Base-by-base conservation (phyloP, 2,888 invertebrate species). In the Dendrolimus houi region DNA sequence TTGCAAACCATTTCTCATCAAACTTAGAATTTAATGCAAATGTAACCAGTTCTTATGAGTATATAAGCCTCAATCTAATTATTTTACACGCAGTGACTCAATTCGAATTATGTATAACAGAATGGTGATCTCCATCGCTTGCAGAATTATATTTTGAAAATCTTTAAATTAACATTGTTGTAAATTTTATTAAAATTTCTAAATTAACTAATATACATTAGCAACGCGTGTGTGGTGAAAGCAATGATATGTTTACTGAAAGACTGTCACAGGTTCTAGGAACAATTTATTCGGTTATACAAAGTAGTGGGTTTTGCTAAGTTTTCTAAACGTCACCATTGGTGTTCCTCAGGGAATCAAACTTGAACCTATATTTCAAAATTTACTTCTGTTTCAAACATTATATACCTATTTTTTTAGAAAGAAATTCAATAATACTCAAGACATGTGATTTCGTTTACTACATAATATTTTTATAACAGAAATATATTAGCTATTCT, bases 231-330 rank as follows among this genome's bases (percentile, higher is more conserved):
- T 72, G 84, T 86, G 83, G 82, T 85, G 82, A 83, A 77, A 74
- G 75, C 74, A 66, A 79, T 80, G 78, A 75, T 81, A 82, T 81
- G 77, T 29, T 29, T 77, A 79, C 71, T 70, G 72, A 75, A 87
- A 87, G 87, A 87, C 86, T 87, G 85, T 72, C 71, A 66, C 83
- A 82, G 80, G 83, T 79, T 85, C 79, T 82, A 83, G 70, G 71
- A 69, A 65, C 68, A 54, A 55, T 56, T 55, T 47, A 55, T 53
- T n/a, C 7, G 9, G 17, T 52, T 57, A 14, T 41, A 54, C 52
- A 53, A 41, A 42, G 60, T 60, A 54, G 67, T 65, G 64, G 67
- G 65, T 69, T 66, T 63, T 47, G 47, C 12, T 47, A 10, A 47
- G 47, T 47, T 10, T 10, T 47, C 12, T 47, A 10, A 47, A 9